Evolutionary conservation across 2,888 invertebrate species (phyloP).

Genomic region (Aphodius granarius): DNA sequence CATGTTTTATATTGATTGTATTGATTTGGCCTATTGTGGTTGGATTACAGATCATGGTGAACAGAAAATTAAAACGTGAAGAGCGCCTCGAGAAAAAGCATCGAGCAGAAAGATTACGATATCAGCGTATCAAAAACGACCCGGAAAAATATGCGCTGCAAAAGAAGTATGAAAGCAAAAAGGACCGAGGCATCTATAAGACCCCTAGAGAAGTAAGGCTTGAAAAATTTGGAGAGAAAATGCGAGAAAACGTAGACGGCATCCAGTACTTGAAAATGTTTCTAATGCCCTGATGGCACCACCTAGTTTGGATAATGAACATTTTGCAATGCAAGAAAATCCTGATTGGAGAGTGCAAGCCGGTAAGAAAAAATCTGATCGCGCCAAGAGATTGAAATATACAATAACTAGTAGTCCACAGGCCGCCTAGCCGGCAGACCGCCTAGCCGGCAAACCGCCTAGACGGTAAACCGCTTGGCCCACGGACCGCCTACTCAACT

Average conservation of each 20-base stretch:
- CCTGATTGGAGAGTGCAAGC: not conserved
- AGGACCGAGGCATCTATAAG: not conserved
- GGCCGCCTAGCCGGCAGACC: too few species aligned
- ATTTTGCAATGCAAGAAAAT: not conserved
- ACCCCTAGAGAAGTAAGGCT: not conserved
- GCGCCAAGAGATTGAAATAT: not conserved
- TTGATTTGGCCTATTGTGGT: not conserved
- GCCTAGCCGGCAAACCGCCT: too few species aligned
- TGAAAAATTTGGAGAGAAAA: not conserved
- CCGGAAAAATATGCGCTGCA: not conserved
- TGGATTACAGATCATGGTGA: not conserved
- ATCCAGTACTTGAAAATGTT: not conserved
- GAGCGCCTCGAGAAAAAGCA: not conserved
- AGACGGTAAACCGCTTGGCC: too few species aligned
- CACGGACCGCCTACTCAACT: too few species aligned
- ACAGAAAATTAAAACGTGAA: not conserved
- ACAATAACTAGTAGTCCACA: too few species aligned
- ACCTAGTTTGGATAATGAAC: not conserved
- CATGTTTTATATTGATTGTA: not conserved
- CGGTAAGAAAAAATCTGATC: not conserved
- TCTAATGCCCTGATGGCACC: not conserved
- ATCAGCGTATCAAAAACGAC: not conserved
- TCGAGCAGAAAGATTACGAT: not conserved
- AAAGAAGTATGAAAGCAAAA: not conserved
- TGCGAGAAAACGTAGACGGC: not conserved